Evolutionary conservation across 2,888 invertebrate genomes (phyloP).

Genomic region (Bellardia pandia): DNA sequence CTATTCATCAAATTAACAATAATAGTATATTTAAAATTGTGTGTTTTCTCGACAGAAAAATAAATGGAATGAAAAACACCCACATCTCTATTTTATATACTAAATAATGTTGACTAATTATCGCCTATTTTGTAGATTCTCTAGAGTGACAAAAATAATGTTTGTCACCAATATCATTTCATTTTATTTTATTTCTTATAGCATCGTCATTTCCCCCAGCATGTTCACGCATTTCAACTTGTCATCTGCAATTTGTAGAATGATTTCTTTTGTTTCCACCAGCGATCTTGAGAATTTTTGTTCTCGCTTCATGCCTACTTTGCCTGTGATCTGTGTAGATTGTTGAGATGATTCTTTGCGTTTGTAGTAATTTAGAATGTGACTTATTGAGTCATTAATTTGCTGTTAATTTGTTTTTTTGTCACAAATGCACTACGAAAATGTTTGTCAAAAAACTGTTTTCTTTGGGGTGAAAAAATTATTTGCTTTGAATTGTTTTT

Average conservation of each 20-base stretch:
- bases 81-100: slow-evolving; percentile 19
- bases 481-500: not conserved
- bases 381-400: slow-evolving; percentile 82
- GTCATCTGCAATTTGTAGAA: slow-evolving; percentile 49
- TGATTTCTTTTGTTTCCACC: slow-evolving; percentile 37
- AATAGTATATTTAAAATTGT: not conserved
- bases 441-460: slow-evolving; percentile 55
- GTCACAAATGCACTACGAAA: slow-evolving; percentile 69
- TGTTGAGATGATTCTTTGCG: not conserved
- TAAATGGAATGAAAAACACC: slow-evolving; percentile 15
- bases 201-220: slow-evolving; percentile 37
- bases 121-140: slow-evolving; percentile 57
- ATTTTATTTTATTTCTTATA: slow-evolving; percentile 12
- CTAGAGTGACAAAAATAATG: slow-evolving; percentile 5
- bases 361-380: slow-evolving; percentile 63
- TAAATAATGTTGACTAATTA: slow-evolving; percentile 67
- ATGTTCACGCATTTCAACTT: slow-evolving; percentile 59
- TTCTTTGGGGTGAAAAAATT: slow-evolving; percentile 4
- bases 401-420: slow-evolving; percentile 80
- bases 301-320: not conserved
- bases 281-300: slow-evolving; percentile 22
- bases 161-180: slow-evolving; percentile 45
- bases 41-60: not conserved
- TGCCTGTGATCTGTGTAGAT: slow-evolving; percentile 26
- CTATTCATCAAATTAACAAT: slow-evolving; percentile 5